Percentiles rank a stretch among this genome's conserved stretches.
phyloP scores from a whole-genome alignment of 2,797 vertebrate species.

The Diceros bicornis region DNA sequence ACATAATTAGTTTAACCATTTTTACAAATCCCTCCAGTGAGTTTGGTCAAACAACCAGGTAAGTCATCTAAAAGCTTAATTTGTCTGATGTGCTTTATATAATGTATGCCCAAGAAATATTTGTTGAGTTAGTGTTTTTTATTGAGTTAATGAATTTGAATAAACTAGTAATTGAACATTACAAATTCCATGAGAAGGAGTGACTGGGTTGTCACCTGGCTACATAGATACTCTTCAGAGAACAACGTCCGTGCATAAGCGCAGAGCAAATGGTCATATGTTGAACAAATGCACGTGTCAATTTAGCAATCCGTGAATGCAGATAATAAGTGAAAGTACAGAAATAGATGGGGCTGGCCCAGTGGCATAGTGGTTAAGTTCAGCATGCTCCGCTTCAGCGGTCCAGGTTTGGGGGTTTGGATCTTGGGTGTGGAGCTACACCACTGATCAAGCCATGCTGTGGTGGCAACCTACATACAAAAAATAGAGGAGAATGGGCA shows the following conservation, averaged over 20 bases:
- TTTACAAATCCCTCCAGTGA: conserved; percentile 71
- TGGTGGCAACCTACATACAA: no score
- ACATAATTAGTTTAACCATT: conserved; percentile 61
- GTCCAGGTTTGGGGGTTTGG: no score
- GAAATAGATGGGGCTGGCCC: background rate
- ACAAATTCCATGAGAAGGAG: background rate
- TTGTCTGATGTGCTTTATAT: background rate
- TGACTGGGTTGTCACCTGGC: background rate
- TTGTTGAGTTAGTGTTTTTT: conserved; percentile 65
- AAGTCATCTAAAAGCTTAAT: conserved; percentile 55
- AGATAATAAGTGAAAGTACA: background rate
- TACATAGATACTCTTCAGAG: background rate
- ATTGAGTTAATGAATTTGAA: conserved; percentile 56
- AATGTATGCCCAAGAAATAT: conserved; percentile 23
- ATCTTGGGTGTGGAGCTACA: no score
- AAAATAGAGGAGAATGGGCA: no score
- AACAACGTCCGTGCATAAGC: accelerated
- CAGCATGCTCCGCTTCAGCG: no score
- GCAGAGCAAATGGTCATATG: background rate
- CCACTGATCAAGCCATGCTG: no score
- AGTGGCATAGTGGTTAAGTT: no score
- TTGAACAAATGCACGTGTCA: background rate
- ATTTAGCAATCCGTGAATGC: background rate
- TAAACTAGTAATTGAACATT: background rate
- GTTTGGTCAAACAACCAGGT: conserved; percentile 71